A percentile compares a stretch with the other conserved stretches of the same genome.
Conservation (phyloP, 2,113 vertebrate genomes). For the Hydrolagus affinis region DNA sequence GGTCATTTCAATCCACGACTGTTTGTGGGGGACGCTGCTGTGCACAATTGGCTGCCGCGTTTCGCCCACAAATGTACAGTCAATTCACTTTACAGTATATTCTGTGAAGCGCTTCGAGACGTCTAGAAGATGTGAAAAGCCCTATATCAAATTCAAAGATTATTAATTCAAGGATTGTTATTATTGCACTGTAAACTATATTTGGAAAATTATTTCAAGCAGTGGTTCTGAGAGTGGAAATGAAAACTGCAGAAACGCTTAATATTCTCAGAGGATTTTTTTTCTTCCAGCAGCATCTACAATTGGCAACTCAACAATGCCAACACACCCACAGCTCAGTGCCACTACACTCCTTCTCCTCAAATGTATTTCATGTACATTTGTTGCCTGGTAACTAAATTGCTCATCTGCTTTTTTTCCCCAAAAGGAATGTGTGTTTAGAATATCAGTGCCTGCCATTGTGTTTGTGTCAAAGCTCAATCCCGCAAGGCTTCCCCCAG, state of each 20-base stretch:
- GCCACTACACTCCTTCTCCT: background rate
- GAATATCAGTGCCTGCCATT: too few relatives aligned
- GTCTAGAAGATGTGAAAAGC: too few relatives aligned
- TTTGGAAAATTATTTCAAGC: background rate
- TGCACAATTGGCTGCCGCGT: too few relatives aligned
- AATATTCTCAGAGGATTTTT: background rate
- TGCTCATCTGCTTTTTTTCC: background rate
- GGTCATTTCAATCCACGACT: too few relatives aligned
- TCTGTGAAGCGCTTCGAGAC: too few relatives aligned
- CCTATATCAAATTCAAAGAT: too few relatives aligned
- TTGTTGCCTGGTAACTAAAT: background rate
- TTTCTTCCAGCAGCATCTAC: background rate
- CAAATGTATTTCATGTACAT: background rate
- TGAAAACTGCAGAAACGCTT: background rate
- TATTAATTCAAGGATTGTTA: too few relatives aligned
- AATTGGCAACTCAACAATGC: background rate
- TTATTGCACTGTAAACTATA: background rate
- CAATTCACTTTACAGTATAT: too few relatives aligned
- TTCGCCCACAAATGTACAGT: too few relatives aligned
- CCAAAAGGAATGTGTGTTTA: too few relatives aligned
- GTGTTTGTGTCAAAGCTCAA: too few relatives aligned
- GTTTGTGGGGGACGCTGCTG: too few relatives aligned
- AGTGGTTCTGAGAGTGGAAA: background rate
- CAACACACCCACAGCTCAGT: background rate
- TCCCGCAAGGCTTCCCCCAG: background rate